A percentile compares a stretch with the other conserved stretches of the same genome.
phyloP scores from a whole-genome alignment of 1,140 invertebrate species.

The Homarus americanus region DNA sequence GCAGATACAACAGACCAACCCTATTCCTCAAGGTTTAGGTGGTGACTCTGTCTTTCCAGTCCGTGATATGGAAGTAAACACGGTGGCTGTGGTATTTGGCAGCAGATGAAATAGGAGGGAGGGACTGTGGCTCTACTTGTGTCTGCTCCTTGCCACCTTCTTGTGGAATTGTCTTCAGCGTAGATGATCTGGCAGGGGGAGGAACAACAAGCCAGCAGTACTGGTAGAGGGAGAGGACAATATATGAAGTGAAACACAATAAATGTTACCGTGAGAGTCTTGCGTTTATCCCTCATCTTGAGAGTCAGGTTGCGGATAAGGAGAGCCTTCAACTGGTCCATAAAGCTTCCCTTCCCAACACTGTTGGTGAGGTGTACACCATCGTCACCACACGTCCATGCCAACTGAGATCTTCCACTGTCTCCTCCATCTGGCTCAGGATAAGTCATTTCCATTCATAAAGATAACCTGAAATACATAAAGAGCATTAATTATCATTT shows the following conservation, averaged over 20 bases:
- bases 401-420: not conserved
- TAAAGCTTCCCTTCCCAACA: conserved; percentile 6
- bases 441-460: not conserved
- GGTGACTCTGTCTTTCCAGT: no score
- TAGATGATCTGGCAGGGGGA: no score
- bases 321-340: conserved; percentile 17
- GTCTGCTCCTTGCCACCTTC: no score
- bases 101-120: no score
- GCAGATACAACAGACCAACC: no score
- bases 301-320: conserved; percentile 15
- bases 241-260: not conserved
- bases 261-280: conserved; percentile 14
- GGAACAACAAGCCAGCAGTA: not conserved
- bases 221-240: not conserved
- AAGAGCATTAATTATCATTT: not conserved
- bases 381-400: not conserved
- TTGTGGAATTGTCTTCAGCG: no score
- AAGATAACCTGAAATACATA: not conserved
- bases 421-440: not conserved
- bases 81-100: no score
- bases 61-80: no score
- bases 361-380: not conserved
- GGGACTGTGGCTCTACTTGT: no score
- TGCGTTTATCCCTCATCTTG: conserved; percentile 16
- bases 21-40: no score